phyloP scores from a whole-genome alignment of 2,113 vertebrate genomes.

The Orthonyx spaldingii region DNA sequence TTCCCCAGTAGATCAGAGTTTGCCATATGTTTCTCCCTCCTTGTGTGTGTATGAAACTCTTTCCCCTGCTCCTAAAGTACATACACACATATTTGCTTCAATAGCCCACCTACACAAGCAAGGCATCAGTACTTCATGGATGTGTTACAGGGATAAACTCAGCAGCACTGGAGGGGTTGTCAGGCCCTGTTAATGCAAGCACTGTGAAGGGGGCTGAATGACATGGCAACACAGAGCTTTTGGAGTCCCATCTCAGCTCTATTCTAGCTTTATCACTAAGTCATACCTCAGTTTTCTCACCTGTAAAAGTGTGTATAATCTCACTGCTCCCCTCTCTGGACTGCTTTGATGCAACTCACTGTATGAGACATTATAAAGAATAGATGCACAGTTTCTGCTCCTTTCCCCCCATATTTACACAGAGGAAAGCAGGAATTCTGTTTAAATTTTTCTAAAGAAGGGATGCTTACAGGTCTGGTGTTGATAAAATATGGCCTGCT shows the following conservation, averaged over 20 bases:
- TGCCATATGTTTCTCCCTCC: neutral
- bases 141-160: neutral
- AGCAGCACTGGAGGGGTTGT: neutral
- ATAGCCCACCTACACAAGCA: neutral
- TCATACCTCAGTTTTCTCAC: neutral
- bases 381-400: neutral
- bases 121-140: neutral
- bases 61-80: neutral
- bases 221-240: neutral
- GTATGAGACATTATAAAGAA: neutral
- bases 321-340: neutral
- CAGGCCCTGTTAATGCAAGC: neutral
- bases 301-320: neutral
- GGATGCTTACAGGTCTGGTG: neutral
- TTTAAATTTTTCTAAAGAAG: neutral
- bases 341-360: neutral
- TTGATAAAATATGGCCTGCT: slow-evolving; percentile 7
- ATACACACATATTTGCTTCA: neutral
- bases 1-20: neutral
- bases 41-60: neutral
- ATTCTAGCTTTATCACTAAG: neutral
- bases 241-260: neutral
- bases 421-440: neutral
- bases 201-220: neutral
- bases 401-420: neutral